These are phyloP conservation scores for Lydus trimaculatus DNA, from an alignment of 2,888 invertebrate genomes.

Conservation along the genomic window DNA sequence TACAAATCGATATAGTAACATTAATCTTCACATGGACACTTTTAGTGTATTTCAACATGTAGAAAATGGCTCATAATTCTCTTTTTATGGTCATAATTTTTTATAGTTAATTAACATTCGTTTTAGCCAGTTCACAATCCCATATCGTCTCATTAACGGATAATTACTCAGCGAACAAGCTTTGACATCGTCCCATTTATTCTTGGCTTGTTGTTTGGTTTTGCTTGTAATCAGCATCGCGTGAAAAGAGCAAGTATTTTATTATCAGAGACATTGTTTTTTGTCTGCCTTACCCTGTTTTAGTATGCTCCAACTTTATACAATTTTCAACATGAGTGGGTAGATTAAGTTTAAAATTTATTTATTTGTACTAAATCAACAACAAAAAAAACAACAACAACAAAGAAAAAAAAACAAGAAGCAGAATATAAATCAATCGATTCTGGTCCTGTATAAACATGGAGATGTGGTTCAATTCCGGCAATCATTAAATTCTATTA, in stretches of 20 bases:
- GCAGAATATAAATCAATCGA: background rate
- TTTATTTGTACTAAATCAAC: background rate
- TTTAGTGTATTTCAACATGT: constrained; percentile 7
- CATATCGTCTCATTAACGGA: constrained; percentile 41
- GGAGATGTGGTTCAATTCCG: too few species aligned
- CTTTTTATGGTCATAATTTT: constrained; percentile 1
- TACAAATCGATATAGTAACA: background rate
- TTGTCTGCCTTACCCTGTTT: background rate
- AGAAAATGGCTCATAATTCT: constrained; percentile 5
- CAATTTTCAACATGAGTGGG: constrained; percentile 29
- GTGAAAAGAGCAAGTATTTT: constrained; percentile 39
- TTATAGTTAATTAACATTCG: constrained; percentile 9
- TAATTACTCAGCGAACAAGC: constrained; percentile 37
- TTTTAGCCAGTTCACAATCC: constrained; percentile 21
- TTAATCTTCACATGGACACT: background rate
- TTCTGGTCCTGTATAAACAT: too few species aligned
- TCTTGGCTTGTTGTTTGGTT: constrained; percentile 31
- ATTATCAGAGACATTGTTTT: constrained; percentile 21
- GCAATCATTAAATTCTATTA: constrained; percentile 24
- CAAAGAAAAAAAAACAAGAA: too few species aligned
- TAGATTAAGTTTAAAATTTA: constrained; percentile 21
- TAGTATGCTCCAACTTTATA: constrained; percentile 18
- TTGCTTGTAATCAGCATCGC: constrained; percentile 38
- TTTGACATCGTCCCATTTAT: constrained; percentile 39
- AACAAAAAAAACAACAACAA: constrained; percentile 6